phyloP scores from a whole-genome alignment of 2,888 invertebrate species.

The Galerucella pusilla region DNA sequence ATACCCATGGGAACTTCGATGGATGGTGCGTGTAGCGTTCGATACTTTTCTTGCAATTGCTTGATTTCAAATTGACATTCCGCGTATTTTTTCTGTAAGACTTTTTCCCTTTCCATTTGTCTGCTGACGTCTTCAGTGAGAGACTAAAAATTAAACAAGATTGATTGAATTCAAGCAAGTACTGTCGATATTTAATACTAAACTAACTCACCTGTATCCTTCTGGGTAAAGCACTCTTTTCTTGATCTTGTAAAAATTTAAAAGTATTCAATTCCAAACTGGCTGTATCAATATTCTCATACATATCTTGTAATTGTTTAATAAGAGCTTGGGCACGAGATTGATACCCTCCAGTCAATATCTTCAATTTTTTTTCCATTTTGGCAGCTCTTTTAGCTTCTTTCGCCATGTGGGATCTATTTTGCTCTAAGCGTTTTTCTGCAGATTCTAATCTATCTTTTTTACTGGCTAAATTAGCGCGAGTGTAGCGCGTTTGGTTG shows the following conservation, averaged over 20 bases:
- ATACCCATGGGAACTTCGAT: slow-evolving; percentile 22
- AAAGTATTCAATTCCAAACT: slow-evolving; percentile 91
- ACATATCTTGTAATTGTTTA: slow-evolving; percentile 87
- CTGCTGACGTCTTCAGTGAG: slow-evolving; percentile 91
- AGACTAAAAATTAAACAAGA: slow-evolving; percentile 67
- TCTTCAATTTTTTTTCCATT: slow-evolving; percentile 96
- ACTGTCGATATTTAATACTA: neutral
- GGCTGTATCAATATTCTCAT: slow-evolving; percentile 91
- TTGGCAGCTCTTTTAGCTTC: slow-evolving; percentile 97
- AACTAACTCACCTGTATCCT: slow-evolving; percentile 79
- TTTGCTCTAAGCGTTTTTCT: slow-evolving; percentile 92
- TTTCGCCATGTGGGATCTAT: slow-evolving; percentile 94
- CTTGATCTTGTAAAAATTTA: slow-evolving; percentile 88
- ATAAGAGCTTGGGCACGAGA: slow-evolving; percentile 80
- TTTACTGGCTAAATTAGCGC: slow-evolving; percentile 94
- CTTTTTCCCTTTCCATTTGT: slow-evolving; percentile 91
- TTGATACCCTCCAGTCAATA: slow-evolving; percentile 94
- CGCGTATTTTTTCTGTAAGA: slow-evolving; percentile 85
- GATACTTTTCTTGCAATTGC: slow-evolving; percentile 58
- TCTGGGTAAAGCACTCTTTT: slow-evolving; percentile 89
- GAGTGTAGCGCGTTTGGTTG: slow-evolving; percentile 78
- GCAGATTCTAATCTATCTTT: slow-evolving; percentile 95
- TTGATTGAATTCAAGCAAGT: neutral
- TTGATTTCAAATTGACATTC: slow-evolving; percentile 75
- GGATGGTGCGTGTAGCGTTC: slow-evolving; percentile 43